A percentile compares a stretch with the other conserved stretches of the same genome.
These are phyloP conservation scores for Meandrina meandrites DNA, from an alignment of 92 coral and sea anemone species.

Conservation along the genomic window DNA sequence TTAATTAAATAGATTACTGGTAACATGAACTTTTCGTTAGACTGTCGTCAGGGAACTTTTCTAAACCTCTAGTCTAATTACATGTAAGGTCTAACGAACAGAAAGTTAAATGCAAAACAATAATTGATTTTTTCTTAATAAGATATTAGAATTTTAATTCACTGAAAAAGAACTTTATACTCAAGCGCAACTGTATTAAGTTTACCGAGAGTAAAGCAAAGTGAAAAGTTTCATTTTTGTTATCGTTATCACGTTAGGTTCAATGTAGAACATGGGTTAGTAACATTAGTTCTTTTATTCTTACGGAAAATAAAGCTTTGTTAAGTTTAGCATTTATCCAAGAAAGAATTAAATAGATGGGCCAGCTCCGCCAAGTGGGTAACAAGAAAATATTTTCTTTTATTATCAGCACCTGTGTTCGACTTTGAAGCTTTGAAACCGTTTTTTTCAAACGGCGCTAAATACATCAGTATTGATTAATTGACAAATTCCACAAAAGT, in stretches of 20 bases:
- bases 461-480: too few species aligned
- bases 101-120: not conserved
- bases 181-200: not conserved
- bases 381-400: too few species aligned
- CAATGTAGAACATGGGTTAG: not conserved
- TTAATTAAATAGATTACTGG: not conserved
- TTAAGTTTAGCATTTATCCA: not conserved
- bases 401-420: too few species aligned
- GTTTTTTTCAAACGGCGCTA: too few species aligned
- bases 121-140: not conserved
- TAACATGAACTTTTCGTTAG: too few species aligned
- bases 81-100: not conserved
- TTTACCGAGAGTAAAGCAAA: not conserved
- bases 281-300: not conserved
- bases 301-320: not conserved
- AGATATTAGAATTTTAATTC: not conserved
- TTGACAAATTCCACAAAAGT: too few species aligned
- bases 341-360: not conserved
- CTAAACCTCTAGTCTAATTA: not conserved
- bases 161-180: not conserved
- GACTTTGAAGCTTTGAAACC: too few species aligned
- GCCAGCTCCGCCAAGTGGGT: too few species aligned
- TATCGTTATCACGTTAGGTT: not conserved
- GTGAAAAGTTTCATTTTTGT: not conserved
- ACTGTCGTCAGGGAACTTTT: not conserved